Conservation (phyloP, 2,888 invertebrate species). For the Pandemis heparana region DNA sequence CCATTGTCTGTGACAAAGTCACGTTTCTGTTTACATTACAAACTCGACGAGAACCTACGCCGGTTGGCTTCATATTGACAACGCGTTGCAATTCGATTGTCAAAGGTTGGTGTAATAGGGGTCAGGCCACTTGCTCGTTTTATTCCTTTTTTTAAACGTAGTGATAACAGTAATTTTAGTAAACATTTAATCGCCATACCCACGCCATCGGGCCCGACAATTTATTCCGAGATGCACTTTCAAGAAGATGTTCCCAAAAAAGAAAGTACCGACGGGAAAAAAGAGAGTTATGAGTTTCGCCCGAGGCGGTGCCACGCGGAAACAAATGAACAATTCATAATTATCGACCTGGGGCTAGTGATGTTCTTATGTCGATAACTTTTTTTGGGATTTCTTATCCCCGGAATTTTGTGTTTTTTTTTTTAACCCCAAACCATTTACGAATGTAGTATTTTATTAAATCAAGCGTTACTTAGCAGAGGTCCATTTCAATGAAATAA, state of each 20-base stretch:
- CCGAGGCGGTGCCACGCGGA: conserved; percentile 65
- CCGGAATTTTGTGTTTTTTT: no score
- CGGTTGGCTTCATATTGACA: no score
- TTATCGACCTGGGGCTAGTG: conserved; percentile 72
- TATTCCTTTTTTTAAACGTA: background rate
- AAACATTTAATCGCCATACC: conserved; percentile 29
- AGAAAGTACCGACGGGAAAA: conserved; percentile 72
- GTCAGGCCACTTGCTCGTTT: no score
- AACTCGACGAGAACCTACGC: no score
- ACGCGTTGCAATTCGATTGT: no score
- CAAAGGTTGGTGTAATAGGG: no score
- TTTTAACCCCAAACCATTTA: no score
- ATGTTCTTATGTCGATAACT: conserved; percentile 60
- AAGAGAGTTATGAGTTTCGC: conserved; percentile 65
- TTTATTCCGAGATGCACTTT: conserved; percentile 66
- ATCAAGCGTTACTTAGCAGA: no score
- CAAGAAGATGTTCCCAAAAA: conserved; percentile 76
- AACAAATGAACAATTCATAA: conserved; percentile 80
- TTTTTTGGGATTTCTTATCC: background rate
- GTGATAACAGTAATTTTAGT: conserved; percentile 26
- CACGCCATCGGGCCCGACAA: conserved; percentile 27
- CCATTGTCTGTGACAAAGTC: no score
- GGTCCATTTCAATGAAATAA: no score
- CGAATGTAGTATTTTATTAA: no score
- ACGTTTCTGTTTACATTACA: no score